Conservation (phyloP, 2,797 vertebrate species). For the Orientallactaga sibirica region DNA sequence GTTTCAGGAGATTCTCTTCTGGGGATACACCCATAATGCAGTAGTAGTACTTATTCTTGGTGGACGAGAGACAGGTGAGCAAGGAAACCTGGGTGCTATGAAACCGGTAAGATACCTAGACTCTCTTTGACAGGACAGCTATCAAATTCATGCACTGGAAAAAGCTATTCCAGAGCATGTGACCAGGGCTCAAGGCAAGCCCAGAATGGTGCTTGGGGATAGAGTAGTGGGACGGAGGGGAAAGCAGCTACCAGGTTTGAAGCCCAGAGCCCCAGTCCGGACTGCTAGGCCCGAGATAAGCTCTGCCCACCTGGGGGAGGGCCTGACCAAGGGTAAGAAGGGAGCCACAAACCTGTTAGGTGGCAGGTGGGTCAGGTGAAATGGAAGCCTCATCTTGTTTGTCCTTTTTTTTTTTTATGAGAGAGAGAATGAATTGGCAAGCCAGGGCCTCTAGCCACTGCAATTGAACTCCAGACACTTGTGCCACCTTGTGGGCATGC, state of each 20-base stretch:
- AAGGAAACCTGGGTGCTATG: fast-evolving
- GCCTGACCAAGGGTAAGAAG: neutral
- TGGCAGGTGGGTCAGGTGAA: neutral
- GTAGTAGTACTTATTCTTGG: neutral
- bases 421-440: too few relatives aligned
- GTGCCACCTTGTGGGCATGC: too few relatives aligned
- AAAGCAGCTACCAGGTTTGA: neutral
- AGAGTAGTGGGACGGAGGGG: neutral
- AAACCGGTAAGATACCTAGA: neutral
- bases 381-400: neutral
- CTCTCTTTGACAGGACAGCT: neutral
- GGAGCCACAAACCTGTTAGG: neutral
- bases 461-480: too few relatives aligned
- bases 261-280: neutral
- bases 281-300: neutral
- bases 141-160: neutral
- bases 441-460: too few relatives aligned
- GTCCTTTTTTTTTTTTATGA: too few relatives aligned
- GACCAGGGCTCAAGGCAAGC: neutral
- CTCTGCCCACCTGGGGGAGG: slow-evolving; percentile 22
- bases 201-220: neutral
- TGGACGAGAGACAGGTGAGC: too few relatives aligned
- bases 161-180: fast-evolving
- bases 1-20: neutral
- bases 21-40: neutral